Percentiles rank a stretch among this genome's conserved stretches.
phyloP scores from a whole-genome alignment of 2,888 invertebrate genomes.

The Hoplodrina ambigua region DNA sequence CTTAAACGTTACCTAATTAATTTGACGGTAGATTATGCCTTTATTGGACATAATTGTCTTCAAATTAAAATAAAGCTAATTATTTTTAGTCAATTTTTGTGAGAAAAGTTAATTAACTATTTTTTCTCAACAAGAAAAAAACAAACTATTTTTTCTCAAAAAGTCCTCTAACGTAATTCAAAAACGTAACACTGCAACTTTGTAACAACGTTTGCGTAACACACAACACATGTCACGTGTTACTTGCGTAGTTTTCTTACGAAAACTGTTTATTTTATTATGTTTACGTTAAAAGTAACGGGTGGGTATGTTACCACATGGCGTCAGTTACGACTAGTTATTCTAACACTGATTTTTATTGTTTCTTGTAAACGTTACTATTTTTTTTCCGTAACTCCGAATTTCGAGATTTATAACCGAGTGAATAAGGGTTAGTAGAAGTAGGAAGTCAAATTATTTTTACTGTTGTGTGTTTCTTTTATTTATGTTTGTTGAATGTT shows the following conservation, averaged over 20 bases:
- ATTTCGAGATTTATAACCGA: constrained; percentile 38
- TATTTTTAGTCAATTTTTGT: too few relatives aligned
- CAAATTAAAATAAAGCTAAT: too few relatives aligned
- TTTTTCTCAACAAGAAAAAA: too few relatives aligned
- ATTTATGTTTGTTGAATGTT: not conserved
- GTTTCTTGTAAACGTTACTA: constrained; percentile 42
- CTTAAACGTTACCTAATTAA: too few relatives aligned
- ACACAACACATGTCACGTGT: not conserved
- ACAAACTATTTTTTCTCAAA: too few relatives aligned
- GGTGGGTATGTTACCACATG: constrained; percentile 61
- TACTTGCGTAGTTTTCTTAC: constrained; percentile 45
- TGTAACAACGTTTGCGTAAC: constrained; percentile 30
- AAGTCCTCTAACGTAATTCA: not conserved
- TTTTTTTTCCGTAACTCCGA: constrained; percentile 41
- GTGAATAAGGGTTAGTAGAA: constrained; percentile 27
- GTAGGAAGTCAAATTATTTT: constrained; percentile 25
- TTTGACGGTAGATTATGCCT: too few relatives aligned
- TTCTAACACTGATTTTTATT: constrained; percentile 52
- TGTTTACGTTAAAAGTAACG: constrained; percentile 60
- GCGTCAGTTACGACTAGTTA: constrained; percentile 54
- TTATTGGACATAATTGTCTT: too few relatives aligned
- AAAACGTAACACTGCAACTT: constrained; percentile 16
- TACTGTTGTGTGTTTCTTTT: constrained; percentile 18
- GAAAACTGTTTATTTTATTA: constrained; percentile 58
- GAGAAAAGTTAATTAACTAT: too few relatives aligned